A percentile compares a stretch with the other conserved stretches of the same genome.
Conservation (phyloP, 2,113 vertebrate genomes). For the Erythrocercus mccallii region DNA sequence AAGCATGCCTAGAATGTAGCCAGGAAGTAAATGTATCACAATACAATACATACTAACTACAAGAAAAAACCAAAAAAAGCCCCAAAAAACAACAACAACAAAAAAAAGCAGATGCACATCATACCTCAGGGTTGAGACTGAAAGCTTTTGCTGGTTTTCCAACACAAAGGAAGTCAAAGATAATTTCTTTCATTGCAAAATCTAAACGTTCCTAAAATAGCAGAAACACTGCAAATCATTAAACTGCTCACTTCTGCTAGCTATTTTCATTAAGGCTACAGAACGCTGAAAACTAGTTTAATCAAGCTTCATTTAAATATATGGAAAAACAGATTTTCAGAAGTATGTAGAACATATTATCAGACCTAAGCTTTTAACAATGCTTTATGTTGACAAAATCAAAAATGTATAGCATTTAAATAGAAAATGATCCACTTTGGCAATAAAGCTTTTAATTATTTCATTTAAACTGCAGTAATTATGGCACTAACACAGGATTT, state of each 20-base stretch:
- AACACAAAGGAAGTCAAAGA: conserved; percentile 96
- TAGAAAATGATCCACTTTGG: neutral
- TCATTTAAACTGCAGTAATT: conserved; percentile 16
- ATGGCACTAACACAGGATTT: neutral
- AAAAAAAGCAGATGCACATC: neutral
- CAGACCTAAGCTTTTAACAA: neutral
- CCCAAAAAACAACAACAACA: too few species aligned
- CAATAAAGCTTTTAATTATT: conserved; percentile 46
- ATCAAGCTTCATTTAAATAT: neutral
- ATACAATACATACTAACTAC: neutral
- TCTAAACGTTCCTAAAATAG: conserved; percentile 89
- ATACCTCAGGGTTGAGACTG: conserved; percentile 98
- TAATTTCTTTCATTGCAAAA: conserved; percentile 99
- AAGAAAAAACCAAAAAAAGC: neutral
- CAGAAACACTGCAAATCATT: conserved; percentile 30
- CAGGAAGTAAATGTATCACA: neutral
- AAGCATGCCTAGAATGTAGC: neutral
- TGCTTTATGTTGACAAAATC: neutral
- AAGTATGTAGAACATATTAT: neutral
- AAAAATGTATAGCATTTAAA: neutral
- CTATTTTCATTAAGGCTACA: neutral
- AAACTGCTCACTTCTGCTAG: neutral
- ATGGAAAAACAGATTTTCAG: neutral
- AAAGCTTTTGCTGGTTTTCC: conserved; percentile 98
- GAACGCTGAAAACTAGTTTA: neutral